A percentile compares a stretch with the other conserved stretches of the same genome.
Evolutionary conservation across 1,140 invertebrate genomes (phyloP).

Genomic region (Drosophila nasuta): DNA sequence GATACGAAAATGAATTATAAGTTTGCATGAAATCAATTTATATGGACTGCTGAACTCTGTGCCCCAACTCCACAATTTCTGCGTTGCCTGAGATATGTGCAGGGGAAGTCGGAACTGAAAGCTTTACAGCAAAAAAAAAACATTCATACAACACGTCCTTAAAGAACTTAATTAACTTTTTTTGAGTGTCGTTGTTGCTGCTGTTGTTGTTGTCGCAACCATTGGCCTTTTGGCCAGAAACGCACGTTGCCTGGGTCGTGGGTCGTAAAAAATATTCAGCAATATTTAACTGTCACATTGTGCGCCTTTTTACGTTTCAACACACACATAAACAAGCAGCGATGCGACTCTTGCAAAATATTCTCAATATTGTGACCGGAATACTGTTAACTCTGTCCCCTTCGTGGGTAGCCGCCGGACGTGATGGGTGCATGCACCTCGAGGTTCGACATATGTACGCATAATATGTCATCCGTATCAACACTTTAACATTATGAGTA

Average conservation of each 20-base stretch:
- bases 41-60: constrained; percentile 38
- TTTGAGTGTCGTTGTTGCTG: background rate
- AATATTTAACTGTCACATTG: constrained; percentile 79
- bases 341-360: constrained; percentile 61
- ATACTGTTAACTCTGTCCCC: constrained; percentile 31
- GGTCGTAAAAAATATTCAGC: constrained; percentile 66
- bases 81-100: constrained; percentile 60
- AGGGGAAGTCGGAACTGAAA: constrained; percentile 8
- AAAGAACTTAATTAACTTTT: constrained; percentile 66
- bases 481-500: too few relatives aligned
- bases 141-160: constrained; percentile 53
- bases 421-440: too few relatives aligned
- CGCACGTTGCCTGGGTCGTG: constrained; percentile 44
- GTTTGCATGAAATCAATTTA: constrained; percentile 75
- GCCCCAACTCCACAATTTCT: constrained; percentile 1
- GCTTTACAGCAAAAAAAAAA: constrained; percentile 18
- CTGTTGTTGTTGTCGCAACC: background rate
- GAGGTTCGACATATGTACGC: too few relatives aligned
- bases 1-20: constrained; percentile 67
- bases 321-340: constrained; percentile 76
- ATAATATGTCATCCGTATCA: too few relatives aligned
- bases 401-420: background rate
- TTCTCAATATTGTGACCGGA: constrained; percentile 69
- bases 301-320: constrained; percentile 74
- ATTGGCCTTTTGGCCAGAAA: constrained; percentile 16